Evolutionary conservation across 2,113 vertebrate species (phyloP).

Genomic region (Corynorhinus townsendii): DNA sequence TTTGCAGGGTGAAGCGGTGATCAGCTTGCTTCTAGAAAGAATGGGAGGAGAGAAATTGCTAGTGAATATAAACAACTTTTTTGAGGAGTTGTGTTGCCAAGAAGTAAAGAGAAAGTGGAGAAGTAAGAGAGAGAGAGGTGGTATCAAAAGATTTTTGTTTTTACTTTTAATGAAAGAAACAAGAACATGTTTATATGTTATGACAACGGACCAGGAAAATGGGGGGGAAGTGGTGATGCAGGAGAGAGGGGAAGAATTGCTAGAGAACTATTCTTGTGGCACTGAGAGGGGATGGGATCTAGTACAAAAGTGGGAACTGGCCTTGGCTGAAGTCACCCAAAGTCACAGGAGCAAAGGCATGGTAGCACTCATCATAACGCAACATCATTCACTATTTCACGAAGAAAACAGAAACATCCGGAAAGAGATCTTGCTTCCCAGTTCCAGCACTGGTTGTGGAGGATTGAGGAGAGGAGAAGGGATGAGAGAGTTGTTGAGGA

Average conservation of each 20-base stretch:
- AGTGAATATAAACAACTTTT: not conserved
- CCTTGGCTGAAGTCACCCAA: not conserved
- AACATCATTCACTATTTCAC: no score
- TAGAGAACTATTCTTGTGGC: not conserved
- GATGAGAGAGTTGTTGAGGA: not conserved
- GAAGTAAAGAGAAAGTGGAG: not conserved
- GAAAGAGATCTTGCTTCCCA: no score
- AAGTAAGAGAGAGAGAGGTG: not conserved
- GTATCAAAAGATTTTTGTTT: not conserved
- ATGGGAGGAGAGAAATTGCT: not conserved
- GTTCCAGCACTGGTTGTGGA: not conserved
- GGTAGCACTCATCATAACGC: no score
- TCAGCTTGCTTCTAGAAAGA: not conserved
- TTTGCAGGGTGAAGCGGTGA: not conserved
- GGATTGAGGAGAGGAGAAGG: not conserved
- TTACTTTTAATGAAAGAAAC: constrained; percentile 3
- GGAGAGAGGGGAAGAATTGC: not conserved
- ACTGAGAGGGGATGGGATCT: not conserved
- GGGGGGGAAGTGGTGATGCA: not conserved
- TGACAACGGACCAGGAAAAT: not conserved
- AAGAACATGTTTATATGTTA: not conserved
- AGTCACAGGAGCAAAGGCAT: not conserved
- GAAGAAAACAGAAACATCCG: no score
- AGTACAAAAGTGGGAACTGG: not conserved
- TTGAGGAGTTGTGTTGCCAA: not conserved